These are phyloP conservation scores for Megalonaias nervosa DNA, from an alignment of 1,140 invertebrate genomes.

Conservation along the genomic window DNA sequence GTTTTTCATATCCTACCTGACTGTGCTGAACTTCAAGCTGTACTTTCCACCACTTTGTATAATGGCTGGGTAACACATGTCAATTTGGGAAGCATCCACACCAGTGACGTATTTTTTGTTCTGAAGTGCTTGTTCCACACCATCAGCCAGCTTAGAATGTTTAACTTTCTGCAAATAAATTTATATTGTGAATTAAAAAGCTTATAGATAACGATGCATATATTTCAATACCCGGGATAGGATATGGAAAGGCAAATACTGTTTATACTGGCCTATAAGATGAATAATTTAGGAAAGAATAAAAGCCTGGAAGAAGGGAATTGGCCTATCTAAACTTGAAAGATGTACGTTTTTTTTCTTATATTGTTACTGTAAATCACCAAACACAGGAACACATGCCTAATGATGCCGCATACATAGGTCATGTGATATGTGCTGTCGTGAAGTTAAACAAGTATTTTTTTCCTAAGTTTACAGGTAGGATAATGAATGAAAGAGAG, in stretches of 20 bases:
- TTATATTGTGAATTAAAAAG: not conserved
- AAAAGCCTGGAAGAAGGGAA: too few relatives aligned
- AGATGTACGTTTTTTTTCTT: too few relatives aligned
- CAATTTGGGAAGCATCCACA: conserved; percentile 89
- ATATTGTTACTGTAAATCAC: too few relatives aligned
- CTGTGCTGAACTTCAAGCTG: conserved; percentile 95
- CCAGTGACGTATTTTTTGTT: conserved; percentile 92
- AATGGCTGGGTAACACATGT: conserved; percentile 98
- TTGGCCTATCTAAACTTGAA: too few relatives aligned
- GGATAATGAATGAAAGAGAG: too few relatives aligned
- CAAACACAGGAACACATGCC: too few relatives aligned
- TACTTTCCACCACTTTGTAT: conserved; percentile 99
- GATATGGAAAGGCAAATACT: not conserved
- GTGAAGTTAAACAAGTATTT: too few relatives aligned
- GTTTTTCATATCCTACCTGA: conserved; percentile 69
- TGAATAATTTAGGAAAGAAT: too few relatives aligned
- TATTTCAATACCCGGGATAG: not conserved
- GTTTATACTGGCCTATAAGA: not conserved
- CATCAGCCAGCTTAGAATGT: conserved; percentile 95
- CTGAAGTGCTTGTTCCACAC: conserved; percentile 87
- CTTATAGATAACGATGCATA: not conserved
- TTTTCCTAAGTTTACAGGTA: too few relatives aligned
- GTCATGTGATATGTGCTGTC: too few relatives aligned
- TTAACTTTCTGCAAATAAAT: conserved; percentile 82
- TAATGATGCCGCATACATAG: too few relatives aligned